These are phyloP conservation scores for Spilogale gracilis DNA, from an alignment of 2,113 vertebrate species.

Conservation along the genomic window DNA sequence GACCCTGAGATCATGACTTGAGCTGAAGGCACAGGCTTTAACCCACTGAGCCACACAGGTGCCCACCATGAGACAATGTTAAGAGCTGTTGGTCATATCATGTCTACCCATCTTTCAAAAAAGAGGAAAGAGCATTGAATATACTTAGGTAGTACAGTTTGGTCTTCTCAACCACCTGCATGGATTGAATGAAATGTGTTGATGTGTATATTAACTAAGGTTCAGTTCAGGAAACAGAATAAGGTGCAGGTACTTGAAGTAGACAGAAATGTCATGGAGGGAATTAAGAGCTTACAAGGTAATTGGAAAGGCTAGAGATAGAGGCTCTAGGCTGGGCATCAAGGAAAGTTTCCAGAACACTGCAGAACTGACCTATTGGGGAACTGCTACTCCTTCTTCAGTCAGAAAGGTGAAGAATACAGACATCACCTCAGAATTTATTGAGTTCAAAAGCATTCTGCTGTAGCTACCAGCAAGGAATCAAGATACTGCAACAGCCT, in stretches of 20 bases:
- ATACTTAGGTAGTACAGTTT: background rate
- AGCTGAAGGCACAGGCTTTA: too few species aligned
- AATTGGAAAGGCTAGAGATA: slow-evolving; percentile 29
- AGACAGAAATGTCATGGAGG: slow-evolving; percentile 14
- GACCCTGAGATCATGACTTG: too few species aligned
- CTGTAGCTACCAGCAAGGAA: background rate
- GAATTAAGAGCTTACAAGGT: slow-evolving; percentile 62
- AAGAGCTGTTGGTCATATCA: background rate
- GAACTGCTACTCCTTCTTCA: background rate
- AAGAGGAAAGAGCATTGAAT: slow-evolving; percentile 9
- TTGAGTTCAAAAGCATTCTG: background rate
- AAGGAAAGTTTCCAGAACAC: background rate
- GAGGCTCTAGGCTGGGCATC: background rate
- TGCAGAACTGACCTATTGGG: background rate
- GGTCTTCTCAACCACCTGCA: background rate
- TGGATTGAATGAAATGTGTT: background rate
- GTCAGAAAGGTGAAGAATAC: background rate
- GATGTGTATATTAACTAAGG: background rate
- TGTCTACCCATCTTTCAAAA: background rate
- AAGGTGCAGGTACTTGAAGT: slow-evolving; percentile 60
- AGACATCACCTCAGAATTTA: background rate
- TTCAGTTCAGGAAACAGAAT: slow-evolving; percentile 28
- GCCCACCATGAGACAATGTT: background rate
- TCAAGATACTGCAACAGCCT: background rate
- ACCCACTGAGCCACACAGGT: too few species aligned